Evolutionary conservation across 2,113 vertebrate species (phyloP).

Genomic region (Patagioenas fasciata): DNA sequence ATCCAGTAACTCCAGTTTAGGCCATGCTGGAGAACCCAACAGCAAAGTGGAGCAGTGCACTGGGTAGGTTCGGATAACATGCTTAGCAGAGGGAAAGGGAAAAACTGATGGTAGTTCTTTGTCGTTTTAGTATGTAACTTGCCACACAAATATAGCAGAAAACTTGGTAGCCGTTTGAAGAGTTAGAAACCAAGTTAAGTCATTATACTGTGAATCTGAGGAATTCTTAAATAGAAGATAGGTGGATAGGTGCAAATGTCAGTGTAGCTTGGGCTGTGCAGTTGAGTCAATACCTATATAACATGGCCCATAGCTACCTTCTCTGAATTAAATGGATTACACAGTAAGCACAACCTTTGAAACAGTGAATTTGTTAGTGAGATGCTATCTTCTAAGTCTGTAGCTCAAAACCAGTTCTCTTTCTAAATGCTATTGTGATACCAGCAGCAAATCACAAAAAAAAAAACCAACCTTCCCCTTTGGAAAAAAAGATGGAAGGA

Average conservation of each 20-base stretch:
- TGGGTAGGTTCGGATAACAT: not conserved
- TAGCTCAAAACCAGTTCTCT: constrained; percentile 10
- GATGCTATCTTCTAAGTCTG: constrained; percentile 17
- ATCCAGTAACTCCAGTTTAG: not conserved
- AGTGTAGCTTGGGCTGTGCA: not conserved
- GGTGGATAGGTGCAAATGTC: not conserved
- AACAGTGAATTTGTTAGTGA: constrained; percentile 33
- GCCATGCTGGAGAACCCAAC: not conserved
- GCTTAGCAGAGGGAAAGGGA: not conserved
- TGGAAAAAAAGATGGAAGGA: not conserved
- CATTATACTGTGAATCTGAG: not conserved
- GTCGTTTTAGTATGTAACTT: not conserved
- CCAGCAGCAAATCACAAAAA: not conserved
- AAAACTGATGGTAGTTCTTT: not conserved
- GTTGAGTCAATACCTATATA: not conserved
- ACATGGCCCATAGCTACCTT: not conserved
- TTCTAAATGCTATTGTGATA: constrained; percentile 6
- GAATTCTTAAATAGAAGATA: not conserved
- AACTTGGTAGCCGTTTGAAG: not conserved
- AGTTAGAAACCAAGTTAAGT: not conserved
- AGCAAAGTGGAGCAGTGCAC: rapidly evolving
- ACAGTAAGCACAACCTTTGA: not conserved
- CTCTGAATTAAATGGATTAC: constrained; percentile 17
- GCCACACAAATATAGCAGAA: not conserved
- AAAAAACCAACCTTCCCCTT: not conserved